phyloP scores from a whole-genome alignment of 1,140 invertebrate species.

The Bombyx mandarina region DNA sequence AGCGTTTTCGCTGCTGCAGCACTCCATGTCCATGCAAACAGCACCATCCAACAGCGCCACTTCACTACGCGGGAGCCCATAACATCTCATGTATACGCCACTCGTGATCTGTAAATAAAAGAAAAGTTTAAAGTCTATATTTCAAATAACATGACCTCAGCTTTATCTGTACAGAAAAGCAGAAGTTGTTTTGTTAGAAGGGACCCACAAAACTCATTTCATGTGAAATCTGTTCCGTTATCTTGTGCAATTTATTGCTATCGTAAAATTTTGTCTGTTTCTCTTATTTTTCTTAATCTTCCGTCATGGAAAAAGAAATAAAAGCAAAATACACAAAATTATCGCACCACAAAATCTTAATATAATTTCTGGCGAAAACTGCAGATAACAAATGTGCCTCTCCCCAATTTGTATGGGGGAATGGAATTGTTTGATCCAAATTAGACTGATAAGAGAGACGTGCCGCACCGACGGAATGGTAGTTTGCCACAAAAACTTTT shows the following conservation, averaged over 20 bases:
- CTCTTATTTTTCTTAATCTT: too few relatives aligned
- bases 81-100: constrained; percentile 65
- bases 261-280: constrained; percentile 25
- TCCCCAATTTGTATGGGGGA: constrained; percentile 48
- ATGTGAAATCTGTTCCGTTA: too few relatives aligned
- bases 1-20: constrained; percentile 70
- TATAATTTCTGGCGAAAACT: constrained; percentile 57
- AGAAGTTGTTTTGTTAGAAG: too few relatives aligned
- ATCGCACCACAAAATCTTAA: constrained; percentile 54
- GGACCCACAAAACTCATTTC: too few relatives aligned
- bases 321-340: constrained; percentile 52
- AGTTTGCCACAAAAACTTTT: constrained; percentile 29
- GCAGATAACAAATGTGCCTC: constrained; percentile 53
- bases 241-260: constrained; percentile 34
- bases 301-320: constrained; percentile 15
- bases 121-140: constrained; percentile 8
- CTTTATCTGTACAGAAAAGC: background rate
- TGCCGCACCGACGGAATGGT: constrained; percentile 28
- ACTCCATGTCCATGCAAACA: constrained; percentile 51
- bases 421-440: constrained; percentile 52
- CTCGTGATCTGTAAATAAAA: constrained; percentile 44
- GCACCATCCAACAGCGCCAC: constrained; percentile 60
- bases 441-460: constrained; percentile 47
- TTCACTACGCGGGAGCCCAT: constrained; percentile 65
- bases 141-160: background rate